These are phyloP conservation scores for Cheilosia pagana DNA, from an alignment of 2,888 invertebrate species.

Conservation along the genomic window DNA sequence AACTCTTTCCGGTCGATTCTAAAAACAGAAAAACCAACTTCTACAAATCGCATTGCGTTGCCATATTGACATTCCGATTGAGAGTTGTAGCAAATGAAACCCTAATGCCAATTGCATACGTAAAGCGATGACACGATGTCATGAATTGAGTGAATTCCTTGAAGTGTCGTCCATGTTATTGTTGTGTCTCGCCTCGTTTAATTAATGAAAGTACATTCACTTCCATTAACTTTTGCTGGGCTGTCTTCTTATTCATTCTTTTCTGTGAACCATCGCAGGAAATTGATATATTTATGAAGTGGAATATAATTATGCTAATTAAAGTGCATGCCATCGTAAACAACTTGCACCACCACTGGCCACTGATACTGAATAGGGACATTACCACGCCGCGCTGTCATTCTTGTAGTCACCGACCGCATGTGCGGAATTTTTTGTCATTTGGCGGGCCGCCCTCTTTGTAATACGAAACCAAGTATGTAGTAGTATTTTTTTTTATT, in stretches of 20 bases:
- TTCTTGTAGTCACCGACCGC: slow-evolving; percentile 11
- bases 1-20: slow-evolving; percentile 42
- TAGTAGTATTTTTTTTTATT: slow-evolving; percentile 12
- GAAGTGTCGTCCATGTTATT: not conserved
- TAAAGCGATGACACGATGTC: slow-evolving; percentile 23
- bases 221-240: slow-evolving; percentile 6
- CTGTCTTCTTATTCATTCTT: slow-evolving; percentile 14
- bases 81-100: no score
- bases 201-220: slow-evolving; percentile 47
- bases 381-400: slow-evolving; percentile 32
- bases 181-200: not conserved
- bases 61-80: no score
- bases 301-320: slow-evolving; percentile 66
- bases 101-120: not conserved
- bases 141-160: slow-evolving; percentile 39
- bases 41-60: no score
- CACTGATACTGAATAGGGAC: slow-evolving; percentile 20
- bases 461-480: slow-evolving; percentile 61
- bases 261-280: slow-evolving; percentile 61
- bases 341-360: slow-evolving; percentile 8
- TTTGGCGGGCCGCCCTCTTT: slow-evolving; percentile 68
- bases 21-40: slow-evolving; percentile 48
- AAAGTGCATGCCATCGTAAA: slow-evolving; percentile 50
- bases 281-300: slow-evolving; percentile 60
- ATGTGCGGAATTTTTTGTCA: slow-evolving; percentile 62